Evolutionary conservation across 1,140 invertebrate genomes (phyloP).

Genomic region (Agrypnia vestita): DNA sequence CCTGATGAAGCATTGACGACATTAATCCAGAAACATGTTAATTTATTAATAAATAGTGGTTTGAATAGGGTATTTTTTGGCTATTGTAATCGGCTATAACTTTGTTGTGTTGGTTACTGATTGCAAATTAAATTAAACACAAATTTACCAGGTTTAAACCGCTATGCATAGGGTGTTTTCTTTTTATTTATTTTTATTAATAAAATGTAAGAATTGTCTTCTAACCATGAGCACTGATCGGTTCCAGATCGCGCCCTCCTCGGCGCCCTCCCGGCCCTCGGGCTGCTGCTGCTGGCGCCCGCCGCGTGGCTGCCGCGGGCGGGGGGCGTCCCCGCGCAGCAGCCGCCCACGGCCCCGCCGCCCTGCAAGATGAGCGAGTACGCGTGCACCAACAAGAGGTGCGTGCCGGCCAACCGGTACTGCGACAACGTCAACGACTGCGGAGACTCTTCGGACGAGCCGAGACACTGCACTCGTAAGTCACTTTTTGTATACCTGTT

Average conservation of each 20-base stretch:
- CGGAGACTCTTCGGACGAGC: constrained; percentile 88
- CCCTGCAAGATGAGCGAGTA: constrained; percentile 87
- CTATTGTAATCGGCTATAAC: background rate
- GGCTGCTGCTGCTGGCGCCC: constrained; percentile 19
- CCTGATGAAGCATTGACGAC: too few species aligned
- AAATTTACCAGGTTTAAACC: too few species aligned
- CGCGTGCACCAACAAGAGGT: constrained; percentile 84
- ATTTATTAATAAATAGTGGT: too few species aligned
- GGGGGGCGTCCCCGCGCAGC: background rate
- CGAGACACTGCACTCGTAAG: constrained; percentile 90
- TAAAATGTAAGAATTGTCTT: background rate
- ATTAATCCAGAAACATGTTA: too few species aligned
- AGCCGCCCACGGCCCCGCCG: constrained; percentile 45
- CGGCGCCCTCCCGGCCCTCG: constrained; percentile 3
- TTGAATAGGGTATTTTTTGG: background rate
- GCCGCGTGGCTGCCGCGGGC: background rate
- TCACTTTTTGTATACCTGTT: constrained; percentile 63
- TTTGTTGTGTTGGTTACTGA: background rate
- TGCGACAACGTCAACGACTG: constrained; percentile 91
- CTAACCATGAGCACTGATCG: too few species aligned
- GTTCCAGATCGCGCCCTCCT: constrained; percentile 17
- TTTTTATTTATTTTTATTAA: too few species aligned
- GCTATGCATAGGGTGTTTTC: too few species aligned
- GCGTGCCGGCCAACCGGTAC: constrained; percentile 85
- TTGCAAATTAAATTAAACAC: too few species aligned